Conservation (phyloP, 2,888 invertebrate genomes). For the Tyria jacobaeae region DNA sequence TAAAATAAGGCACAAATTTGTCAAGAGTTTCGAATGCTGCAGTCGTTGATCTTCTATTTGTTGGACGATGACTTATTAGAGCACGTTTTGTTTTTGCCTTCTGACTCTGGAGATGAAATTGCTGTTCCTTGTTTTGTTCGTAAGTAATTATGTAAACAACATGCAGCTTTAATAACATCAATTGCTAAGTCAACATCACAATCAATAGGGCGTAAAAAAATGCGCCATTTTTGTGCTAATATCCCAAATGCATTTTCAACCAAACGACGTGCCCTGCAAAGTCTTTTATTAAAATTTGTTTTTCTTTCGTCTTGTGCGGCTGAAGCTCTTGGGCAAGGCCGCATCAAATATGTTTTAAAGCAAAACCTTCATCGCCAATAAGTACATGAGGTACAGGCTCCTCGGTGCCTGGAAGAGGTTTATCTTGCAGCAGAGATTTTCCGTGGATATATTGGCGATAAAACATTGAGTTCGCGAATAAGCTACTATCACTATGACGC, state of each 20-base stretch:
- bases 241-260: conserved; percentile 12
- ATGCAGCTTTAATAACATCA: conserved; percentile 15
- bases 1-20: no score
- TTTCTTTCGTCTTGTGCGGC: conserved; percentile 11
- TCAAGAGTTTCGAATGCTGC: no score
- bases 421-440: conserved; percentile 4
- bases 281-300: conserved; percentile 7
- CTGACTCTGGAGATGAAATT: no score
- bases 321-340: conserved; percentile 7
- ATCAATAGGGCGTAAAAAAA: conserved; percentile 13
- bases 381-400: conserved; percentile 27
- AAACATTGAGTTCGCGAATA: conserved; percentile 15
- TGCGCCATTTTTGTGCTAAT: conserved; percentile 10
- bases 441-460: background rate
- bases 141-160: no score
- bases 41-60: no score
- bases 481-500: conserved; percentile 6
- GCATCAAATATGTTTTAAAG: conserved; percentile 17
- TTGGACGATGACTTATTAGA: no score
- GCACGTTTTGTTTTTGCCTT: no score
- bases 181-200: conserved; percentile 9
- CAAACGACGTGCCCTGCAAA: conserved; percentile 9
- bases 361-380: conserved; percentile 33
- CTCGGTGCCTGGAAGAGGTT: conserved; percentile 13
- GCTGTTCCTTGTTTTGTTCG: no score